Conservation (phyloP, 2,113 vertebrate genomes). For the Coracopsis vasa region DNA sequence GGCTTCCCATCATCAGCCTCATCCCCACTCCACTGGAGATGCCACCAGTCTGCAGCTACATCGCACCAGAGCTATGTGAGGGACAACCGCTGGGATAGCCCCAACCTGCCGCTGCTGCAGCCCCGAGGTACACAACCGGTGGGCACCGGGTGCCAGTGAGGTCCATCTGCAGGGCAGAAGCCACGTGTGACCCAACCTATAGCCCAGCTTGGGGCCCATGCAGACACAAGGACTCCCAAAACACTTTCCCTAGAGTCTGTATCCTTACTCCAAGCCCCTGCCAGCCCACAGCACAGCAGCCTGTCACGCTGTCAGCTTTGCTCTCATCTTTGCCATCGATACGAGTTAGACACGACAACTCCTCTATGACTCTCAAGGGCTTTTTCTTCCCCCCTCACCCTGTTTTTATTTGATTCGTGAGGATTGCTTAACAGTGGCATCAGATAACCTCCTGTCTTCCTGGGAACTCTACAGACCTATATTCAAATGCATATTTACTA, state of each 20-base stretch:
- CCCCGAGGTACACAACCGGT: background rate
- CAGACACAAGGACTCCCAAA: background rate
- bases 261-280: background rate
- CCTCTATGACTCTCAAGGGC: background rate
- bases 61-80: background rate
- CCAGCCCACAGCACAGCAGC: background rate
- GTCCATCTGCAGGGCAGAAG: rapidly evolving
- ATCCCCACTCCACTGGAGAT: background rate
- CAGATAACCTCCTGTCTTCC: background rate
- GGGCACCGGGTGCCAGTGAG: background rate
- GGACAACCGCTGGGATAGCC: rapidly evolving
- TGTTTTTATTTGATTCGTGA: rapidly evolving
- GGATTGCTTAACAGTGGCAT: background rate
- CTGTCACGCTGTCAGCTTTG: slow-evolving; percentile 5
- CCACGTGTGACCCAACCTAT: rapidly evolving
- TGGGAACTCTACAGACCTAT: background rate
- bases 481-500: background rate
- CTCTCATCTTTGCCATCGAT: background rate
- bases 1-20: background rate
- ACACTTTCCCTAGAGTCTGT: background rate
- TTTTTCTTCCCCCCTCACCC: rapidly evolving
- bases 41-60: background rate
- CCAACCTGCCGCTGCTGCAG: background rate
- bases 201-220: background rate
- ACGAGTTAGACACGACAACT: background rate